Percentiles rank a stretch among this genome's conserved stretches.
Conservation (phyloP, 2,797 vertebrate species). For the Antennarius maculatus region DNA sequence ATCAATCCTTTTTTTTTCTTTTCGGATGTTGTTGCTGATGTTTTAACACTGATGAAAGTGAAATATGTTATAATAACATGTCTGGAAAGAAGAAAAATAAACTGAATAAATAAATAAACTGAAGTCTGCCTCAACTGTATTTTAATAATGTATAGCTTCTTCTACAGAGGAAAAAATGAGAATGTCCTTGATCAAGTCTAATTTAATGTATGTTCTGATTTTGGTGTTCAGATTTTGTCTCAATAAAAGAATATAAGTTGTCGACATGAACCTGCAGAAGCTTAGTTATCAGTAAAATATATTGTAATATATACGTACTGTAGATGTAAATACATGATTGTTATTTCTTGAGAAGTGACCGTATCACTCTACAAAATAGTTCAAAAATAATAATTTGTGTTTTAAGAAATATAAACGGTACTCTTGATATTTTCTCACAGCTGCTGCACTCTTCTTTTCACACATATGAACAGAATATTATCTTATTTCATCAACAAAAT, state of each 20-base stretch:
- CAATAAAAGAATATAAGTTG: background rate
- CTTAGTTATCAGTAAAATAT: background rate
- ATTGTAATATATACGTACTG: conserved; percentile 34
- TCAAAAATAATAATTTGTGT: no score
- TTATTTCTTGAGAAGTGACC: conserved; percentile 3
- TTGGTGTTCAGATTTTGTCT: background rate
- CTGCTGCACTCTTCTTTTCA: no score
- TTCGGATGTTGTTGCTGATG: no score
- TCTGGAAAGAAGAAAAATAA: no score
- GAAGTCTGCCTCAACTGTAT: background rate
- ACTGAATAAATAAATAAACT: no score
- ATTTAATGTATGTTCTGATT: background rate
- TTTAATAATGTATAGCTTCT: background rate
- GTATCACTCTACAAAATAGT: conserved; percentile 5
- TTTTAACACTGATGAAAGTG: no score
- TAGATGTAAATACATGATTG: conserved; percentile 36
- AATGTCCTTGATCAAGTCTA: background rate
- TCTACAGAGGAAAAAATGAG: background rate
- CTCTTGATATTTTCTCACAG: no score
- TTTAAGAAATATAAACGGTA: no score
- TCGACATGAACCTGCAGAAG: background rate
- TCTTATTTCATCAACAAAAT: no score
- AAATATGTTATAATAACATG: no score
- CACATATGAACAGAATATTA: no score
- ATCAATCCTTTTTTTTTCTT: no score